These are phyloP conservation scores for Charanyca ferruginea DNA, from an alignment of 2,888 invertebrate genomes.

Conservation along the genomic window DNA sequence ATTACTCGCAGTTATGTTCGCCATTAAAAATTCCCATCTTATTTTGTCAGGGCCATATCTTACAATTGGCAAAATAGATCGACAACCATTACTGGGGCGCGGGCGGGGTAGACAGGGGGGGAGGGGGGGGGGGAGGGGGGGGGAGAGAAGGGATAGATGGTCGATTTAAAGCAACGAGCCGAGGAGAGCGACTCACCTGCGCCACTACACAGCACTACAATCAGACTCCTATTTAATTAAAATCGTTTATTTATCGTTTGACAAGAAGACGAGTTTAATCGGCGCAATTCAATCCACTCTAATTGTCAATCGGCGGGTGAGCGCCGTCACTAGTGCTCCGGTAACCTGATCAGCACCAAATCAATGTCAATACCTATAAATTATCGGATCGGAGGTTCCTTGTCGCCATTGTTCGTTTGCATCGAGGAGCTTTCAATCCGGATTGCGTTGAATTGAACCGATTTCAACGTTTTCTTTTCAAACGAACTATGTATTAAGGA, in stretches of 20 bases:
- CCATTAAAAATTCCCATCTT: conserved; percentile 80
- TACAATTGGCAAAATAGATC: conserved; percentile 79
- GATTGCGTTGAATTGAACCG: neutral
- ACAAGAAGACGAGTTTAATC: conserved; percentile 63
- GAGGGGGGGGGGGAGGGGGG: conserved; percentile 12
- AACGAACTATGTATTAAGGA: neutral
- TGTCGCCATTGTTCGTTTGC: conserved; percentile 14
- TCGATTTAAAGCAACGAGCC: conserved; percentile 66
- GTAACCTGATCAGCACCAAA: conserved; percentile 23
- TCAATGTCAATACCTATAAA: neutral
- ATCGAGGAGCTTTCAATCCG: neutral
- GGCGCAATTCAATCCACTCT: conserved; percentile 70
- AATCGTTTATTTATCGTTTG: conserved; percentile 69
- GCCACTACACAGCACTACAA: conserved; percentile 57
- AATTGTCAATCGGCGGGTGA: conserved; percentile 72
- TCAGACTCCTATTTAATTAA: conserved; percentile 68
- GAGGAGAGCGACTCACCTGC: conserved; percentile 71
- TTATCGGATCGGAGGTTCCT: conserved; percentile 1
- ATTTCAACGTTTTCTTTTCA: neutral
- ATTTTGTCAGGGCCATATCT: conserved; percentile 78
- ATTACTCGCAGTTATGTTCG: conserved; percentile 74
- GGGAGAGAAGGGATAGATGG: conserved; percentile 48
- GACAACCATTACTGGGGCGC: conserved; percentile 70
- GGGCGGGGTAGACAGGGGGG: conserved; percentile 29
- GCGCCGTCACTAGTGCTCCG: conserved; percentile 12